Evolutionary conservation across 2,113 vertebrate species (phyloP).

Genomic region (Hydrochoerus hydrochaeris): DNA sequence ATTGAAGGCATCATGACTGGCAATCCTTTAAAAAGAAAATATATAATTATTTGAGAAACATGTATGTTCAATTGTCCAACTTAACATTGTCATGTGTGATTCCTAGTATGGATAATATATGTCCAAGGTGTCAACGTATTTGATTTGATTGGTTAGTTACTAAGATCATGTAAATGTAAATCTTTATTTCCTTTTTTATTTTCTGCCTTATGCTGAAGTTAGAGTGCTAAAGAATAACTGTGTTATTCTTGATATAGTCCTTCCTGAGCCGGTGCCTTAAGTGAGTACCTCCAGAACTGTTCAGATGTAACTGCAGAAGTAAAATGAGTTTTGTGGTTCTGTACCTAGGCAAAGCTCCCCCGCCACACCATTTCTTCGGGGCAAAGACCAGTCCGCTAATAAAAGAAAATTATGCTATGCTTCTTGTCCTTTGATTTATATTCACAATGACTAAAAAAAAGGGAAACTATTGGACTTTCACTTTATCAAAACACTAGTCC

Average conservation of each 20-base stretch:
- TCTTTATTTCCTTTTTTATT: not conserved
- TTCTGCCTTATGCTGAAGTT: not conserved
- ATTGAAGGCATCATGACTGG: not conserved
- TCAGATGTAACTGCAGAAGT: not conserved
- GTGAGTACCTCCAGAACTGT: not conserved
- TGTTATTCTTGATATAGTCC: not conserved
- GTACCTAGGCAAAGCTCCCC: not conserved
- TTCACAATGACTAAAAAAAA: not conserved
- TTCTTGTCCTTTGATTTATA: not conserved
- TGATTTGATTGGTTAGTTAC: not conserved
- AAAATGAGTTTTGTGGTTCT: not conserved
- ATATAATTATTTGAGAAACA: not conserved
- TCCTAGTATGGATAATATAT: not conserved
- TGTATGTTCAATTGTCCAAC: not conserved
- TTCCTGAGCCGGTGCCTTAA: not conserved
- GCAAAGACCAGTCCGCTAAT: not conserved
- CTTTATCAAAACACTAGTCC: not conserved
- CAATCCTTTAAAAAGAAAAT: not conserved
- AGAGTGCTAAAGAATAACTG: not conserved
- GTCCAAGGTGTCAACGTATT: not conserved
- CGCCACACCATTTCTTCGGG: not conserved
- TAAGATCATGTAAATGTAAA: not conserved
- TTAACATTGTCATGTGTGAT: not conserved
- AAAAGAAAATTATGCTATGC: not conserved
- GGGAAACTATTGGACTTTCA: not conserved